These are phyloP conservation scores for Hypomecis atomaria DNA, from an alignment of 2,888 invertebrate genomes.

Conservation along the genomic window DNA sequence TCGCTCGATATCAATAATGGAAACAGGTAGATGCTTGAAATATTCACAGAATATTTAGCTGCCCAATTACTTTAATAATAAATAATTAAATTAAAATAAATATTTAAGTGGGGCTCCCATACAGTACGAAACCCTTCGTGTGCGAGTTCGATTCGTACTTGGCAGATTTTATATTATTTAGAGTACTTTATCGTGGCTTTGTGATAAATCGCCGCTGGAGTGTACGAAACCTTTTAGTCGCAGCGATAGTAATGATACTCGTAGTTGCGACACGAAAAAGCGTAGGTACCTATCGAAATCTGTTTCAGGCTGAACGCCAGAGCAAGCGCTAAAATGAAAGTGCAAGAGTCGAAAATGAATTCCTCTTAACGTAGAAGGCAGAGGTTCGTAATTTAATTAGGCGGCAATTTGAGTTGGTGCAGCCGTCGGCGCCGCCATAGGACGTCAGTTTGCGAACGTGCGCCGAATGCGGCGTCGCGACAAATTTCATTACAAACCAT, in stretches of 20 bases:
- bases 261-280: conserved; percentile 10
- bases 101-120: too few species aligned
- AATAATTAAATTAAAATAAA: too few species aligned
- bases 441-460: conserved; percentile 63
- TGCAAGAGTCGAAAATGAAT: conserved; percentile 60
- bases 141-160: too few species aligned
- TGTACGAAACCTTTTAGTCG: conserved; percentile 29
- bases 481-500: conserved; percentile 72
- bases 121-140: too few species aligned
- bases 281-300: background rate
- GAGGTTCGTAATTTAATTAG: conserved; percentile 75
- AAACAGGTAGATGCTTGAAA: too few species aligned
- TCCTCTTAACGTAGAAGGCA: conserved; percentile 50
- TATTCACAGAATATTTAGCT: too few species aligned
- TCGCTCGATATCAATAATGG: too few species aligned
- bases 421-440: conserved; percentile 23
- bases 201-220: conserved; percentile 42
- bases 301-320: conserved; percentile 15
- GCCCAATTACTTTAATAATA: too few species aligned
- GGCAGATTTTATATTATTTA: conserved; percentile 50
- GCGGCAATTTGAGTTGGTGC: conserved; percentile 69
- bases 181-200: conserved; percentile 44
- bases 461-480: conserved; percentile 65
- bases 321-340: conserved; percentile 42
- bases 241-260: conserved; percentile 19